Conservation (phyloP, 2,113 vertebrate species). For the Syrrhaptes paradoxus region DNA sequence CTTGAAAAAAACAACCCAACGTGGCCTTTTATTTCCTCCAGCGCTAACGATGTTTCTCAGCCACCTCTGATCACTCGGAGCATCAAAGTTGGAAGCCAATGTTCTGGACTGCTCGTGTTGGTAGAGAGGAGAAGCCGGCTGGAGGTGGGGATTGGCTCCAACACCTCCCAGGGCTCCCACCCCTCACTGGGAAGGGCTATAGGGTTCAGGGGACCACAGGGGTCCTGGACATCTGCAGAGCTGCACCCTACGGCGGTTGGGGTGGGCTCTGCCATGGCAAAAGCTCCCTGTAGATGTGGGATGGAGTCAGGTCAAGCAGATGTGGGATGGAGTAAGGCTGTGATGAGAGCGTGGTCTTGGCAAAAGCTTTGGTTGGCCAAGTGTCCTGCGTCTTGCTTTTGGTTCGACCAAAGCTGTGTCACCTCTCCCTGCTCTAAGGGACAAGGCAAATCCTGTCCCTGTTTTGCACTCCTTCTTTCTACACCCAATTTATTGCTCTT, state of each 20-base stretch:
- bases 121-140: neutral
- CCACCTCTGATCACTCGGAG: neutral
- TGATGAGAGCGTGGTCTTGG: accelerated
- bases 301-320: neutral
- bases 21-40: neutral
- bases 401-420: neutral
- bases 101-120: accelerated
- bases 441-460: accelerated
- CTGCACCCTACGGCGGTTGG: accelerated
- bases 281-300: neutral
- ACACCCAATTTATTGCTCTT: neutral
- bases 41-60: neutral
- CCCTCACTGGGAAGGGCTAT: accelerated
- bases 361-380: neutral
- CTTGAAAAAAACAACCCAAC: neutral
- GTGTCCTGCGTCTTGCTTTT: neutral
- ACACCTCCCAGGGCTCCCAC: neutral
- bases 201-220: neutral
- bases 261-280: neutral
- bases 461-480: neutral
- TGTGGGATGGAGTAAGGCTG: neutral
- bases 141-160: neutral
- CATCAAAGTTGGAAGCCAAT: accelerated
- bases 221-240: too few species aligned
- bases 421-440: neutral